Base-by-base conservation (phyloP, 2,797 vertebrate species). In the Epinephelus coioides region DNA sequence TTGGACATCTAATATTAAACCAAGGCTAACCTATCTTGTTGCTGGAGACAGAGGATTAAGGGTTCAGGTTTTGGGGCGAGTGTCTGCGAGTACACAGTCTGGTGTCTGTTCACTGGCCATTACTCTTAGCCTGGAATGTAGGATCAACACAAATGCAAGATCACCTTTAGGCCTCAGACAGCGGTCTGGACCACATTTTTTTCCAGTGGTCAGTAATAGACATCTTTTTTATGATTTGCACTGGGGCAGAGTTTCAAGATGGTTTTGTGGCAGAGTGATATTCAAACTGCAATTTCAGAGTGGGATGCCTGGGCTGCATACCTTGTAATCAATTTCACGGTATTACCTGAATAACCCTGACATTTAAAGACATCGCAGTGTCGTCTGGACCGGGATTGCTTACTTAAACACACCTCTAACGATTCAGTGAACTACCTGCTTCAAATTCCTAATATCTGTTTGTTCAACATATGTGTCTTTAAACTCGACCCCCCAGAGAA, bases 131-230 rank as follows among this genome's bases (percentile, higher is more conserved):
- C 65, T 86, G 89, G 89, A 90, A 91, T 90, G 79, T 62, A 50
- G 89, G 69, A 87, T 85, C 80, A 82, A 84, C 83, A 76, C 75
- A 64, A 79, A 87, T 63, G 69, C 23, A 60, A 62, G 56, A 91
- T 91, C 88, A 91, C 81, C 90, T 90, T 89, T 69, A 80, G 86
- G 82, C 75, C 81, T 86, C 84, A 91, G 88, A 89, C 89, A 73
- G 84, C 56, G 75, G 89, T 91, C 73, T 84, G 81, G 83, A 76
- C 83, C 79, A 38, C 59, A 61, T 71, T 80, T 84, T 86, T 79
- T 43, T 51, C 78, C 83, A 87, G 80, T 66, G 87, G 89, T 89
- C 86, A 88, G 83, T 83, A 83, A 88, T 65, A 69, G 70, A 73
- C 72, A 55, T 80, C 53, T 76, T 78, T 75, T 87, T 62, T 60